Conservation (phyloP, 1,140 invertebrate genomes). For the Drosophila chauvacae region DNA sequence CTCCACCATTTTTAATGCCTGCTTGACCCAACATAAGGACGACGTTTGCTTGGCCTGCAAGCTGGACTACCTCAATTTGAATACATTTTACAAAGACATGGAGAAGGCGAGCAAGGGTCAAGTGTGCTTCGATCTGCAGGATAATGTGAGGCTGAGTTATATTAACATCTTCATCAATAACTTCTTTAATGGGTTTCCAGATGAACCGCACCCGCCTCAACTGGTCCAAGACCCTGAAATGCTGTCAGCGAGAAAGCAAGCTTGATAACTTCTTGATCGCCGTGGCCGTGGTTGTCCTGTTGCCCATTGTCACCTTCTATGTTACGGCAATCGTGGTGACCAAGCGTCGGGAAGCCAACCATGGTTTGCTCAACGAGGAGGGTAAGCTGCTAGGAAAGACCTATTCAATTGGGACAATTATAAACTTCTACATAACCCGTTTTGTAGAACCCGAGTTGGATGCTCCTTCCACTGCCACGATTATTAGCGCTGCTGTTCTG, state of each 20-base stretch:
- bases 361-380: constrained; percentile 63
- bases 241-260: constrained; percentile 68
- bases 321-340: constrained; percentile 50
- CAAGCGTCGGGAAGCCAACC: constrained; percentile 63
- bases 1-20: background rate
- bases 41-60: constrained; percentile 45
- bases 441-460: constrained; percentile 52
- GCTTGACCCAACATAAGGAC: background rate
- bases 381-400: background rate
- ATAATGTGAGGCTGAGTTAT: constrained; percentile 43
- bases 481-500: constrained; percentile 62
- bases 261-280: constrained; percentile 44
- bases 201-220: constrained; percentile 73
- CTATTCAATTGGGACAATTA: too few relatives aligned
- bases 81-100: constrained; percentile 60
- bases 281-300: constrained; percentile 37
- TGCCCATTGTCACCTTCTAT: constrained; percentile 69
- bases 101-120: constrained; percentile 62
- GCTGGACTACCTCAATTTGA: constrained; percentile 48
- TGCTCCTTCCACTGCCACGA: constrained; percentile 47
- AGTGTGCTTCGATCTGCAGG: constrained; percentile 76
- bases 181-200: constrained; percentile 19
- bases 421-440: too few relatives aligned
- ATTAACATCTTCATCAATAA: background rate
- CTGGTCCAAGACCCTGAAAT: constrained; percentile 72